Base-by-base conservation (phyloP, 2,797 vertebrate genomes). In the Smutsia temminckii region DNA sequence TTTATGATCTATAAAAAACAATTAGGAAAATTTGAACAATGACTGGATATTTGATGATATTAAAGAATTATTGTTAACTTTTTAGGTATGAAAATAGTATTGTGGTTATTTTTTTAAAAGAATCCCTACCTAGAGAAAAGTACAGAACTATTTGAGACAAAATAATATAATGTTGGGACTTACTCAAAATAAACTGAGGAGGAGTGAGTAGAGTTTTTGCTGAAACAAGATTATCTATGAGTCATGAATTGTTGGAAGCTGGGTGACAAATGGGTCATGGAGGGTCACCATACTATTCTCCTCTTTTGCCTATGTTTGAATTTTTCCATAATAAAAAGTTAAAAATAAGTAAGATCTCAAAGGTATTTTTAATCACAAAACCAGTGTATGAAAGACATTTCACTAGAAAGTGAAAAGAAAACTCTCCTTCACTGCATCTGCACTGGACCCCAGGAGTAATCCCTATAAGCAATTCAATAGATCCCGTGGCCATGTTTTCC, bases 181-280 rank as follows among this genome's bases (percentile, higher is more conserved):
- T 88, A 74, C 27, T 79, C 34, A 92, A 78, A 90, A 86, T 83
- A 77, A 87, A 72, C 85, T 51, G 29, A 88, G 71, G 40, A 66
- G 6, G 20, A 68, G 29, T 68, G 32, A 25, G 14, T 46, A 29
- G 27, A 42, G 57, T 55, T n/a, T 32, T 63, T 79, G 37, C 18
- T 75, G 29, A 81, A 96, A 78, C 3, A 51, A 75, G 32, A 55
- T 53, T 61, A 23, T 18, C 42, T 49, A 14, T 74, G 63, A 77
- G 81, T 95, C 91, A 64, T 75, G 66, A 89, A 93, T 59, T 68
- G n/a, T 34, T 83, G 37, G 32, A 64, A 83, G 25, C 40, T 86
- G 23, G n/a, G n/a, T 17, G 37, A 83, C 20, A n/a, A 6, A 16
- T 25, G 10, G 85, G 37, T 71, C 34, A 37, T 68, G 14, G n/a